Base-by-base conservation (phyloP, 2,888 invertebrate genomes). In the Thecocarcelia acutangulata region DNA sequence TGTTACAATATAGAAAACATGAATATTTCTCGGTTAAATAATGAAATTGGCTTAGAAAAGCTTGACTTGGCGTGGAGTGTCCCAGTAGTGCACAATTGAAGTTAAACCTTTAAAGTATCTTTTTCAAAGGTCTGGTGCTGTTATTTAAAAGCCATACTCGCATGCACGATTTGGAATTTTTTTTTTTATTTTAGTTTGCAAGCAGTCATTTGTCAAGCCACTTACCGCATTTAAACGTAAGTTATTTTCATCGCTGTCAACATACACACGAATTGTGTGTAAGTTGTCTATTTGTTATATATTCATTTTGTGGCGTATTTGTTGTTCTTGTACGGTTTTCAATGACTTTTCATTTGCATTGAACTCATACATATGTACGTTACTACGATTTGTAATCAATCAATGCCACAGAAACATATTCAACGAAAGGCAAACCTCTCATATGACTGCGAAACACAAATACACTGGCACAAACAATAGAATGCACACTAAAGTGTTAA, bases 321-420 rank as follows among this genome's bases (percentile, higher is more conserved):
- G 64, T 61, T 48, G 28, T 8, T 8, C 33, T 33, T 1, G 33
- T 50, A 15, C 56, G 15, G 11, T 70, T 76, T 52, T 76, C 63
- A 76, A 37, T 68, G 68, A 79, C 69, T 70, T 78, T 83, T 77
- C 76, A 84, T 89, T 88, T 89, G 87, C 88, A 88, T 88, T 88
- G 88, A 88, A 88, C 87, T 87, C n/a, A n/a, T n/a, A n/a, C n/a
- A n/a, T n/a, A n/a, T n/a, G n/a, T n/a, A n/a, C n/a, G 86, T 87
- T 3, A 33, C 3, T 24, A 24, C 5, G 87, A 89, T 89, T 89
- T 88, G 89, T 87, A 88, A 89, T 89, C 88, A 89, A 89, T 89
- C 88, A 89, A 87, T 87, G 89, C 89, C 88, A 89, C 85, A 84
- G 54, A 73, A 73, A 84, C 84, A 85, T 85, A 86, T 85, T 83